These are phyloP conservation scores for Drosophila melanica DNA, from an alignment of 1,140 invertebrate species.

Conservation along the genomic window DNA sequence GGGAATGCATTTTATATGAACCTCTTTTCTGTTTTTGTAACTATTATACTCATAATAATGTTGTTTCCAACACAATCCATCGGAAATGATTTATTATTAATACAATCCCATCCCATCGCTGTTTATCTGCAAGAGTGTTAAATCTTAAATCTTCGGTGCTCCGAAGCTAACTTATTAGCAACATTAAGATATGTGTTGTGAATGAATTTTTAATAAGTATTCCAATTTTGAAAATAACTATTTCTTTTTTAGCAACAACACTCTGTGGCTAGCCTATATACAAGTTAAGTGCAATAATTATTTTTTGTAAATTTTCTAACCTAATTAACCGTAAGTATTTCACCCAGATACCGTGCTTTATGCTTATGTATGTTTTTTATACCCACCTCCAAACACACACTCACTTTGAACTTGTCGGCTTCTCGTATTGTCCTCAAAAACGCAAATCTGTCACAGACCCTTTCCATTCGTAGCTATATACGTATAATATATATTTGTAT, in stretches of 20 bases:
- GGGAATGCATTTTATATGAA: too few species aligned
- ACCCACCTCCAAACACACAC: conserved; percentile 6
- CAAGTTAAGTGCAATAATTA: background rate
- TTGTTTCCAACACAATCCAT: too few species aligned
- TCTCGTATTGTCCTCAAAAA: conserved; percentile 59
- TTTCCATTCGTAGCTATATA: conserved; percentile 3
- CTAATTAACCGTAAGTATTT: conserved; percentile 36
- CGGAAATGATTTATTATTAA: too few species aligned
- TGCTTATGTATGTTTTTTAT: background rate
- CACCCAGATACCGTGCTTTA: conserved; percentile 31
- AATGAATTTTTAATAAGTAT: background rate
- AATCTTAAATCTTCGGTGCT: too few species aligned
- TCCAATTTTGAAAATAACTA: background rate
- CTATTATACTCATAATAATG: too few species aligned
- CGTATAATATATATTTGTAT: too few species aligned
- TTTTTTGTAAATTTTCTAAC: conserved; percentile 40
- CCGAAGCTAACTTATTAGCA: too few species aligned
- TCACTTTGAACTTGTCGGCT: conserved; percentile 24
- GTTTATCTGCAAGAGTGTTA: too few species aligned
- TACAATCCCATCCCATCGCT: too few species aligned
- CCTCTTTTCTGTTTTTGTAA: too few species aligned
- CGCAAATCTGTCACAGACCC: conserved; percentile 49
- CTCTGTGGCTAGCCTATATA: background rate
- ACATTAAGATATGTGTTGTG: background rate
- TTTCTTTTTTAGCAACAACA: background rate